Base-by-base conservation (phyloP, 2,113 vertebrate genomes). In the Phaethornis superciliosus region DNA sequence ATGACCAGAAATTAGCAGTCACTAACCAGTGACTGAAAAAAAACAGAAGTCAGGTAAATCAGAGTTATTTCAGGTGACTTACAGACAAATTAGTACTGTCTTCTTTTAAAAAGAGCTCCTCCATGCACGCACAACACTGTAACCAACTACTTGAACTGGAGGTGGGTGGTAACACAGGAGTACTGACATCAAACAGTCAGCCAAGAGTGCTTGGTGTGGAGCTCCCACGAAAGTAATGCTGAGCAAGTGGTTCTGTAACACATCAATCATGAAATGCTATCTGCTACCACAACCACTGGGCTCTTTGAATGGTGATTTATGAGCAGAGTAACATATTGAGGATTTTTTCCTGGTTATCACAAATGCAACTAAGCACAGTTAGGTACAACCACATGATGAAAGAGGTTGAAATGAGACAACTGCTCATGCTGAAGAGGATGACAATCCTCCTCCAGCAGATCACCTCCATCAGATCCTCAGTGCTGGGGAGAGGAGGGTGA, bases 201-300 rank as follows among this genome's bases (percentile, higher is more conserved):
- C 77, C 82, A 65, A 33, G 79, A 64, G 68, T 9, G 75, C 71
- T 91, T 8, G 1, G 1, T 30, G 5, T 1, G 28, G 35, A 92
- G 89, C 86, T 93, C 87, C 56, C 58, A 54, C 0, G 1, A 72
- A 89, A 93, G 55, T 0, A 0, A 82, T 58, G 88, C 71, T 70
- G 81, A 96, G 65, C 32, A 86, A 89, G 90, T 74, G 63, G 63
- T 56, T 95, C 90, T 91, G 51, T 63, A 94, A 93, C 20, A 27
- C 65, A 82, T 46, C 68, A 56, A 16, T 51, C n/a, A 72, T 10
- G 67, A 59, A 91, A 77, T 35, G 55, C 21, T 94, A 51, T n/a
- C 86, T 81, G 60, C 59, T 74, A 28, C 70, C 30, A 49, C 84
- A 79, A 75, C 67, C 6, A 0, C 24, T 37, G 42, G 11, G 35